Evolutionary conservation across 1,140 invertebrate genomes (phyloP).

Genomic region (Trigoniulus corallinus): DNA sequence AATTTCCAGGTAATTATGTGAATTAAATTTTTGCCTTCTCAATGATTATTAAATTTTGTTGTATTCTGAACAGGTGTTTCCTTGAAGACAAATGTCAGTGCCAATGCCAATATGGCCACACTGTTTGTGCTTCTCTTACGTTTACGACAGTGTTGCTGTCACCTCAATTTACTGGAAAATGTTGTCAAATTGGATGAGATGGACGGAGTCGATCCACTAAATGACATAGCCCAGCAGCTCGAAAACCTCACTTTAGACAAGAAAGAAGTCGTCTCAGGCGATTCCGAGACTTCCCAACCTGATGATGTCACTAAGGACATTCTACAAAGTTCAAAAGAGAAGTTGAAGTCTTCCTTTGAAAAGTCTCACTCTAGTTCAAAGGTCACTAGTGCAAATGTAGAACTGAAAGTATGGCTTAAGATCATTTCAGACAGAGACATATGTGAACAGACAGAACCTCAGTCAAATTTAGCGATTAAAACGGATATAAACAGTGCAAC

Average conservation of each 20-base stretch:
- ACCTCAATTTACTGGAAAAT: conserved; percentile 62
- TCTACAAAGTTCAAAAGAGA: no score
- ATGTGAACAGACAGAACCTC: no score
- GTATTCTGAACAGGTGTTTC: neutral
- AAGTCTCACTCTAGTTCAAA: no score
- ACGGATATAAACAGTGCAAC: no score
- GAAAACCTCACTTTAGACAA: neutral
- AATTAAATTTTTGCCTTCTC: no score
- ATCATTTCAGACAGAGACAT: no score
- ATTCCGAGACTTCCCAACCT: neutral
- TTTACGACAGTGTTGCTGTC: conserved; percentile 72
- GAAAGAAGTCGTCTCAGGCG: neutral
- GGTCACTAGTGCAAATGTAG: no score
- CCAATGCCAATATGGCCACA: conserved; percentile 7
- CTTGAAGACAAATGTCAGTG: neutral
- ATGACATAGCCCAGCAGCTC: neutral
- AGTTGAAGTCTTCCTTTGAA: no score
- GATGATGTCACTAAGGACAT: neutral
- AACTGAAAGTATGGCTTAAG: no score
- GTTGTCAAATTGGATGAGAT: conserved; percentile 11
- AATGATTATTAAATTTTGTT: no score
- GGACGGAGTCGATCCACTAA: neutral
- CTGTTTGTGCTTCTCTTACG: conserved; percentile 67
- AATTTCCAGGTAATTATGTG: no score
- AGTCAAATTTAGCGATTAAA: no score